Base-by-base conservation (phyloP, 2,797 vertebrate genomes). In the Lepilemur ruficaudatus region DNA sequence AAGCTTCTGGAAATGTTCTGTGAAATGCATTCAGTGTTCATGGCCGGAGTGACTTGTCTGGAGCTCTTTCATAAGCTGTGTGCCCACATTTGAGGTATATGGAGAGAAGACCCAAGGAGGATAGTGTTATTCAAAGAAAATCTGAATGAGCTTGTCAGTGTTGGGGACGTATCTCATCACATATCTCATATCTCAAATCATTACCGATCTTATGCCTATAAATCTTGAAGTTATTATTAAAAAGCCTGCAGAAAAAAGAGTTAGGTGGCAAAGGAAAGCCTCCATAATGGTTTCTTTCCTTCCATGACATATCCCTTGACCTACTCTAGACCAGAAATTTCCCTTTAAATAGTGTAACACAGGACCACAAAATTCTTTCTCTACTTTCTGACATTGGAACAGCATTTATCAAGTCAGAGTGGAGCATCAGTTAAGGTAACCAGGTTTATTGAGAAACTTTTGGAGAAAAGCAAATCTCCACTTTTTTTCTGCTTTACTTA, bases 401-500 rank as follows among this genome's bases (percentile, higher is more conserved):
- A 57, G 84, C 1, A 4, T 55, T 82, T 67, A 23, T 70, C 32
- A 48, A 38, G 30, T 80, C 52, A 87, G 61, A 90, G 55, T 59
- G 41, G 52, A 69, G 25, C 73, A 57, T 61, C 78, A 50, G 41
- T 85, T 95, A 86, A 82, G 41, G 57, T 50, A 94, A 61, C 32
- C 18, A 82, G 46, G 22, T 50, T 87, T 73, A 88, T 48, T 30
- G 22, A 81, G 55, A 61, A 96, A 84, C 52, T 93, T 79, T 90
- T 84, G 25, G 46, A 17, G 55, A 13, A 32, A 95, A 79, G 22
- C 32, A 91, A n/a, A 50, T 65, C n/a, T n/a, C 28, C 38, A n/a
- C 57, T 35, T 93, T 20, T 95, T 79, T 76, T 65, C n/a, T 80
- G 11, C 75, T 97, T 80, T 81, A 59, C 43, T 91, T 93, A 93